phyloP scores from a whole-genome alignment of 2,888 invertebrate species.

The Lissonota sp. region DNA sequence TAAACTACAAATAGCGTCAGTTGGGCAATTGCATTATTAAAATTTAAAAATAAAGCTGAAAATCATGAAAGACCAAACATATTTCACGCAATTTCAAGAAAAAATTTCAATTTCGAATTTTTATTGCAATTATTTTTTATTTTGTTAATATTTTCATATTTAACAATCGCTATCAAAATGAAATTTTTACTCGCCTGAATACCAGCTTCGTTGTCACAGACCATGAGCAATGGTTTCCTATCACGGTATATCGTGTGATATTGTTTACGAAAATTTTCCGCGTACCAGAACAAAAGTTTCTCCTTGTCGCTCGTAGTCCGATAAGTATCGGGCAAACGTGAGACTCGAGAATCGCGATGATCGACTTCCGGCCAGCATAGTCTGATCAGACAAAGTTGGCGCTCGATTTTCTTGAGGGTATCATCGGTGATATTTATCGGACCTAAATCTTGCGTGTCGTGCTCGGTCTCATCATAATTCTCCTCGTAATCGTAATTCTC shows the following conservation, averaged over 20 bases:
- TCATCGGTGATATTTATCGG: conserved; percentile 83
- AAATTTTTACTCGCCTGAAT: conserved; percentile 86
- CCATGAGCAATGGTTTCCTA: conserved; percentile 89
- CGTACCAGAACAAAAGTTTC: conserved; percentile 88
- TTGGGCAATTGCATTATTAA: no score
- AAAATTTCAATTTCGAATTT: not conserved
- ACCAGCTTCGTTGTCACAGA: conserved; percentile 91
- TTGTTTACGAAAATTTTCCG: conserved; percentile 92
- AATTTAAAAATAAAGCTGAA: no score
- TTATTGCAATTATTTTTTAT: not conserved
- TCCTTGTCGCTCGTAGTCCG: conserved; percentile 89
- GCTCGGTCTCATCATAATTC: conserved; percentile 42
- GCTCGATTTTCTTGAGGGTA: conserved; percentile 86
- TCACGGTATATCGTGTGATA: conserved; percentile 86
- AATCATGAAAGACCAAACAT: not conserved
- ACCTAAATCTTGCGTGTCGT: conserved; percentile 66
- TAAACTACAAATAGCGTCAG: no score
- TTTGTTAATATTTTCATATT: no score
- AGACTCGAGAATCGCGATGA: conserved; percentile 84
- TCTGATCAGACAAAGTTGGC: conserved; percentile 87
- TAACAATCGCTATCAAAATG: not conserved
- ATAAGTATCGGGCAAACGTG: conserved; percentile 88
- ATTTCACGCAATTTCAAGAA: not conserved
- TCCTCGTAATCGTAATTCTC: conserved; percentile 39
- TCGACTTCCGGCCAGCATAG: conserved; percentile 87